Conservation (phyloP, 2,113 vertebrate genomes). For the Catharus fuscescens region DNA sequence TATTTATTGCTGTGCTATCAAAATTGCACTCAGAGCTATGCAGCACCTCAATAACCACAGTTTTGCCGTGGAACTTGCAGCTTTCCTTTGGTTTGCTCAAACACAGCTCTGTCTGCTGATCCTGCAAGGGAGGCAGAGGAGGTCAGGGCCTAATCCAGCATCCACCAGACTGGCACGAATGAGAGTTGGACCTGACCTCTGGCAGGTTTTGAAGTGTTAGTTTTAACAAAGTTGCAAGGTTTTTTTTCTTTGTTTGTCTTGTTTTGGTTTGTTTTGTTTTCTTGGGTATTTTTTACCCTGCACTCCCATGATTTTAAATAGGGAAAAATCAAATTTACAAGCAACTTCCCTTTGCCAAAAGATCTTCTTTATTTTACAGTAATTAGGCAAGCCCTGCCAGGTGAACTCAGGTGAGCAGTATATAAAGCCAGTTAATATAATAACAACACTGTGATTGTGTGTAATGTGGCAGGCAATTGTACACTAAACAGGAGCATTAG, state of each 20-base stretch:
- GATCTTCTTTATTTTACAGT: not conserved
- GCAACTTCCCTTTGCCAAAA: not conserved
- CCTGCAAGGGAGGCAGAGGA: not conserved
- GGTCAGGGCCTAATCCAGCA: not conserved
- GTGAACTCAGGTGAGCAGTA: constrained; percentile 49
- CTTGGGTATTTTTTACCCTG: not conserved
- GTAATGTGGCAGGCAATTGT: constrained; percentile 49
- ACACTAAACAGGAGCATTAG: constrained; percentile 42
- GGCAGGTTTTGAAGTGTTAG: not conserved
- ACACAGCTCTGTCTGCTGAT: not conserved
- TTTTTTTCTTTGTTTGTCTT: not conserved
- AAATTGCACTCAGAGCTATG: not conserved
- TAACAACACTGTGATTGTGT: constrained; percentile 37
- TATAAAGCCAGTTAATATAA: constrained; percentile 38
- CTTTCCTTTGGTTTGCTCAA: not conserved
- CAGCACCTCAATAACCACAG: not conserved
- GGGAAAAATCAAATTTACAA: not conserved
- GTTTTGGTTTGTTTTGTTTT: not conserved
- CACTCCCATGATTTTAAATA: not conserved
- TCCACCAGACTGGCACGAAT: not conserved
- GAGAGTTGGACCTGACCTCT: not conserved
- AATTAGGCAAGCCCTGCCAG: constrained; percentile 2
- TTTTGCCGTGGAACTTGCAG: not conserved
- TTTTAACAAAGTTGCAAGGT: not conserved
- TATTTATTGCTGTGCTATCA: constrained; percentile 23